Conservation (phyloP, 35 echinoderm and acorn worm species). For the Apostichopus japonicus region DNA sequence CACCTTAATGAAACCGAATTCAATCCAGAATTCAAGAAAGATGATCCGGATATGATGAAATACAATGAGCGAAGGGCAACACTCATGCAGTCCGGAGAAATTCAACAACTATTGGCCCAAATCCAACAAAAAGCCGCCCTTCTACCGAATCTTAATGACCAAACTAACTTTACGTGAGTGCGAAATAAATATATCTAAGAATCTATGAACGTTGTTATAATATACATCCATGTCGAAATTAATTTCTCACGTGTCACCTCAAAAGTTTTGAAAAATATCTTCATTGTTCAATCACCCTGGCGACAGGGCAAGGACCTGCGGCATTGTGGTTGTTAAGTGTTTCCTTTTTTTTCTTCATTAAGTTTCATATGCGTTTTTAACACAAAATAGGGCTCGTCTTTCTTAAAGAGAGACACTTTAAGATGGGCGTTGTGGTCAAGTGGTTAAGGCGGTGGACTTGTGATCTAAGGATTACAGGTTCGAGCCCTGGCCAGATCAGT, state of each 20-base stretch:
- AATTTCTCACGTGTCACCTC: background rate
- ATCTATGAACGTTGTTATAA: background rate
- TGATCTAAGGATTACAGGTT: no score
- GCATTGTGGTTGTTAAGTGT: background rate
- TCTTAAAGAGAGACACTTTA: no score
- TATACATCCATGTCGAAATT: background rate
- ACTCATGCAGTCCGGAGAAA: background rate
- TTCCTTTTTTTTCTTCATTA: no score
- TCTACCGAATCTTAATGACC: background rate
- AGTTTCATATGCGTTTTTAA: no score
- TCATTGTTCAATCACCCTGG: background rate
- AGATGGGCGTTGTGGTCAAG: no score
- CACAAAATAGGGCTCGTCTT: no score
- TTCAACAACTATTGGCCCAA: background rate
- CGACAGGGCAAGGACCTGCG: background rate
- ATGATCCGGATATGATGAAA: background rate
- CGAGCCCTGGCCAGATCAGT: no score
- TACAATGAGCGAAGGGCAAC: background rate
- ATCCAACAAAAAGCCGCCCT: background rate
- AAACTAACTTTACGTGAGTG: background rate
- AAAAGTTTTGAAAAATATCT: background rate
- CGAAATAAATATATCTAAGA: background rate
- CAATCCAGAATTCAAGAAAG: background rate
- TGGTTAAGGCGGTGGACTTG: no score
- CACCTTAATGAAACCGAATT: background rate